Conservation (phyloP, 2,888 invertebrate species). For the Norana najaformis region DNA sequence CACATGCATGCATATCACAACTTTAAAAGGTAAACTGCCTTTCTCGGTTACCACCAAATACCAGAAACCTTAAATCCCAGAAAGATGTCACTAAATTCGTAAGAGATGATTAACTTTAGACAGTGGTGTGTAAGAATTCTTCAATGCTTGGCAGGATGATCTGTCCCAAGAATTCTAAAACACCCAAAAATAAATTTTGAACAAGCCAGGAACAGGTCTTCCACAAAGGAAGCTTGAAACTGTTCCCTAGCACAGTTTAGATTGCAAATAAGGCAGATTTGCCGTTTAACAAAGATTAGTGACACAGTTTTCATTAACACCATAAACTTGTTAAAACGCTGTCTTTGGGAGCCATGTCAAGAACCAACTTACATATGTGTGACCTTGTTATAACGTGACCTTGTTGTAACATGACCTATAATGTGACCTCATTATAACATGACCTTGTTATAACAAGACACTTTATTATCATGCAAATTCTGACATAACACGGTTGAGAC, state of each 20-base stretch:
- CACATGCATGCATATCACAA: conserved; percentile 24
- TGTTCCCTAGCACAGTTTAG: not conserved
- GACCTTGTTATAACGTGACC: no score
- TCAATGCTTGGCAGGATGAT: not conserved
- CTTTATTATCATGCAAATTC: no score
- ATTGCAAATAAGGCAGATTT: not conserved
- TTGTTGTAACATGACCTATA: no score
- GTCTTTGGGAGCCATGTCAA: no score
- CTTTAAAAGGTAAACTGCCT: not conserved
- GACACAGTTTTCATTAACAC: no score
- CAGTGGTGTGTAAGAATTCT: not conserved
- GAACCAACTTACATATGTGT: no score
- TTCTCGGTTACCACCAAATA: not conserved
- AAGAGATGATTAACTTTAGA: not conserved
- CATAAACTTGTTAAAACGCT: not conserved
- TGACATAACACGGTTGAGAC: no score
- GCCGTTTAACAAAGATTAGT: not conserved
- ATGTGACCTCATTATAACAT: no score
- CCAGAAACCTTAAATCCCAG: not conserved
- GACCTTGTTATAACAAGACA: no score
- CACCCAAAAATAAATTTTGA: not conserved
- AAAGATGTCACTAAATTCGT: not conserved
- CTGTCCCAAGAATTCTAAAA: no score
- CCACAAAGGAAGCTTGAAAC: not conserved
- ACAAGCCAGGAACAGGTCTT: not conserved